Conservation (phyloP, 2,113 vertebrate genomes). For the Pseudorhombus dupliciocellatus region DNA sequence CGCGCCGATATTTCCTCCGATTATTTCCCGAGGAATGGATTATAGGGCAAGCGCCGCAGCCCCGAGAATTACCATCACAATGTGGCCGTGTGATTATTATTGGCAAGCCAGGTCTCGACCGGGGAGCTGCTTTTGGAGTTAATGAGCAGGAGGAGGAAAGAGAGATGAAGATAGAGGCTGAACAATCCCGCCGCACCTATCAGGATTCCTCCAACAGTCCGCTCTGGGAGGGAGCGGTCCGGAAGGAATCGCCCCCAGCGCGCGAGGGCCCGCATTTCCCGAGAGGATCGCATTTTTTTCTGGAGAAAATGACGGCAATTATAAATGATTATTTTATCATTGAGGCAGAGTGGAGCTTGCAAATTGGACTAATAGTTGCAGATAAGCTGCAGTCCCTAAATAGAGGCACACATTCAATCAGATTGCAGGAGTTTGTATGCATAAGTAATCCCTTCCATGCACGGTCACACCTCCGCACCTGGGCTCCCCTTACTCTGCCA, state of each 20-base stretch:
- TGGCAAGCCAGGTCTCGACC: conserved; percentile 23
- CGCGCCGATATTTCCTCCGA: not conserved
- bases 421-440: conserved; percentile 31
- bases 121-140: conserved; percentile 34
- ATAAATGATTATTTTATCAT: conserved; percentile 37
- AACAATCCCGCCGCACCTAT: conserved; percentile 12
- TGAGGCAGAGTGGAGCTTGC: not conserved
- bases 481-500: conserved; percentile 52
- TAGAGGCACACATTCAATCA: conserved; percentile 42
- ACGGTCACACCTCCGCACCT: conserved; percentile 36
- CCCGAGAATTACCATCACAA: conserved; percentile 61
- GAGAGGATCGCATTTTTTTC: conserved; percentile 4
- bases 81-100: conserved; percentile 36
- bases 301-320: conserved; percentile 27
- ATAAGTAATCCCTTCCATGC: conserved; percentile 59
- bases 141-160: conserved; percentile 36
- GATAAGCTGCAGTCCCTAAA: conserved; percentile 40
- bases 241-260: conserved; percentile 13
- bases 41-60: conserved; percentile 50
- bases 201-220: conserved; percentile 21
- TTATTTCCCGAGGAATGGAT: conserved; percentile 36
- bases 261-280: conserved; percentile 26
- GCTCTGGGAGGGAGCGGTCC: not conserved
- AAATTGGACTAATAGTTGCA: conserved; percentile 28
- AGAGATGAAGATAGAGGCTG: conserved; percentile 16